phyloP scores from a whole-genome alignment of 2,113 vertebrate genomes.

The Octodon degus region DNA sequence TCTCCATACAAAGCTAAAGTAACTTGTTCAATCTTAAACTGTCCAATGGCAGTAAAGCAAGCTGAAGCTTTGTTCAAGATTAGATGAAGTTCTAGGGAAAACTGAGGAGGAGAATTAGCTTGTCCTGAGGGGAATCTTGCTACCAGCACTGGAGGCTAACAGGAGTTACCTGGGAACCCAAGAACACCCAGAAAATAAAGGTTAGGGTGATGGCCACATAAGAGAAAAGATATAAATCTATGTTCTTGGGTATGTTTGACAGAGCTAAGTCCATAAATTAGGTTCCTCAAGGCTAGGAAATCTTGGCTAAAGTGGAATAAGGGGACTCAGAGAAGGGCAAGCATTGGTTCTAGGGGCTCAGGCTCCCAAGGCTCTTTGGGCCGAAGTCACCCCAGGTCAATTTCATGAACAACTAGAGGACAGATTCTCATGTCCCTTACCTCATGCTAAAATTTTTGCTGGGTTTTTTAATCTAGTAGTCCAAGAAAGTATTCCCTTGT shows the following conservation, averaged over 20 bases:
- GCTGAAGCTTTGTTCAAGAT: constrained; percentile 19
- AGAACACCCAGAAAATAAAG: neutral
- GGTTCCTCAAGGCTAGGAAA: neutral
- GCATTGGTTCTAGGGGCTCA: neutral
- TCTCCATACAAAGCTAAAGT: neutral
- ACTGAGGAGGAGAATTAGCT: neutral
- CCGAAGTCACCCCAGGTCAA: neutral
- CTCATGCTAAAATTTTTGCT: neutral
- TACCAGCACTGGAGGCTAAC: neutral
- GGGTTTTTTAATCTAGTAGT: neutral
- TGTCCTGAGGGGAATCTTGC: neutral
- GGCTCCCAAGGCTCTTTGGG: neutral
- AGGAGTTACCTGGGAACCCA: neutral
- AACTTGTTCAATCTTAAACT: constrained; percentile 48
- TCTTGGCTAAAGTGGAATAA: neutral
- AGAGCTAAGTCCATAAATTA: neutral
- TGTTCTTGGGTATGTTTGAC: neutral
- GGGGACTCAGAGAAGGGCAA: neutral
- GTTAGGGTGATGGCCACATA: neutral
- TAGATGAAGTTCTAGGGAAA: constrained; percentile 21
- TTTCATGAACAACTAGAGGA: neutral
- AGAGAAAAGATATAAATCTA: neutral
- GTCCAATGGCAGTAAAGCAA: constrained; percentile 63
- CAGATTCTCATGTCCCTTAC: neutral
- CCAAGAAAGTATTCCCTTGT: neutral